Evolutionary conservation across 35 echinoderm and acorn worm genomes (phyloP).

Genomic region (Lytechinus pictus): DNA sequence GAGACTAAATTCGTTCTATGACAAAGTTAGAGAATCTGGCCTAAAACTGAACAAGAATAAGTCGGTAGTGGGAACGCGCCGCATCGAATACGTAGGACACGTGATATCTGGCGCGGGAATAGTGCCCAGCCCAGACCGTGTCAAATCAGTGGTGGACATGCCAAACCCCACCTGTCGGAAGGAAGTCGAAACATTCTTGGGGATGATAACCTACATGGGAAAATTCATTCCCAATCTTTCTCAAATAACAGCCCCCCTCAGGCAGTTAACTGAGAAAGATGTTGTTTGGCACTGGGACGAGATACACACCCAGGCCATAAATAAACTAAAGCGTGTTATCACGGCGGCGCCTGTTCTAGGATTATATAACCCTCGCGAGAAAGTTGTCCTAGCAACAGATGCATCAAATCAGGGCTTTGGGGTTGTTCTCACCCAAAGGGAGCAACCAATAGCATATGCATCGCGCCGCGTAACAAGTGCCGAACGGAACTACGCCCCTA

Average conservation of each 20-base stretch:
- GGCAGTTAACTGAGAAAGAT: conserved; percentile 34
- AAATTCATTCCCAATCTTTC: conserved; percentile 67
- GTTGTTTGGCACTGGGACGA: conserved; percentile 62
- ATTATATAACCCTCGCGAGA: conserved; percentile 48
- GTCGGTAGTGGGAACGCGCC: background rate
- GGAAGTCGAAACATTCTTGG: conserved; percentile 47
- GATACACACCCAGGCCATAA: conserved; percentile 32
- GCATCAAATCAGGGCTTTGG: conserved; percentile 63
- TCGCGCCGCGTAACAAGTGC: conserved; percentile 39
- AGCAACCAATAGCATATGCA: conserved; percentile 62
- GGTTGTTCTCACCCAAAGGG: conserved; percentile 47
- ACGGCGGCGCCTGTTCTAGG: conserved; percentile 48
- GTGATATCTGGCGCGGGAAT: background rate
- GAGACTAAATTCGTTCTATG: background rate
- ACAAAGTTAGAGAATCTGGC: background rate
- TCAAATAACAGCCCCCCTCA: conserved; percentile 20
- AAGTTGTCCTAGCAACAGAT: conserved; percentile 53
- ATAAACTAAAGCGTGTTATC: conserved; percentile 42
- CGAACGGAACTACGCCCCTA: conserved; percentile 39
- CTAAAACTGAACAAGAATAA: conserved; percentile 47
- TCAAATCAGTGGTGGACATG: conserved; percentile 27
- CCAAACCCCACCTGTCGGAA: background rate
- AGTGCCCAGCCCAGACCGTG: background rate
- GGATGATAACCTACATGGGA: conserved; percentile 51
- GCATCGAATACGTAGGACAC: background rate